Conservation (phyloP, 2,888 invertebrate species). For the Carpatolechia fugitivella region DNA sequence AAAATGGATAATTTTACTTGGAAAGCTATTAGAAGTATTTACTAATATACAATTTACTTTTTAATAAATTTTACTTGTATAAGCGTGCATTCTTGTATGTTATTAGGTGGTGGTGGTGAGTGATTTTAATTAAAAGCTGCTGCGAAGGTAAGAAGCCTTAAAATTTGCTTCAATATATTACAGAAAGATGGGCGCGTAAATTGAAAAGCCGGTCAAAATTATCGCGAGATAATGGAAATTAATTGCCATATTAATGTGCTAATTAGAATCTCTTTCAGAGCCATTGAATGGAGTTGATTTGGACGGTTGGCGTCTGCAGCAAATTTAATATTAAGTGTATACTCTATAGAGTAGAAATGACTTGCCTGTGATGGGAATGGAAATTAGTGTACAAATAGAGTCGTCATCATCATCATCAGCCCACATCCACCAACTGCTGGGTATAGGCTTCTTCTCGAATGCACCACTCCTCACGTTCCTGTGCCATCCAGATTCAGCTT, state of each 20-base stretch:
- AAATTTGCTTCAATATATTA: not conserved
- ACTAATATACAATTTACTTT: not conserved
- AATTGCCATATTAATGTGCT: constrained; percentile 41
- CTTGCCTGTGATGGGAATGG: not conserved
- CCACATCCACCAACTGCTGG: too few species aligned
- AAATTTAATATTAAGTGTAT: not conserved
- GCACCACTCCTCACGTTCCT: too few species aligned
- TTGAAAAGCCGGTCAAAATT: constrained; percentile 23
- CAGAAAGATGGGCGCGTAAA: not conserved
- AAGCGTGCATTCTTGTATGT: not conserved
- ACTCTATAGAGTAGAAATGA: too few species aligned
- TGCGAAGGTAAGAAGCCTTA: not conserved
- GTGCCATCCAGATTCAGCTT: too few species aligned
- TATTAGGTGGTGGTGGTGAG: too few species aligned
- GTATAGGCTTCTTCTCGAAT: too few species aligned
- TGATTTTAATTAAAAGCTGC: constrained; percentile 2
- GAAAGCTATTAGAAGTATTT: constrained; percentile 35
- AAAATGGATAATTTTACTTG: constrained; percentile 33
- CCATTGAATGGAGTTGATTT: constrained; percentile 38
- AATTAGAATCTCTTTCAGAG: constrained; percentile 39
- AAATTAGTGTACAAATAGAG: too few species aligned
- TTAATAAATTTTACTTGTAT: not conserved
- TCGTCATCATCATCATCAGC: too few species aligned
- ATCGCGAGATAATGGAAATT: constrained; percentile 31
- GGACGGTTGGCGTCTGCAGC: constrained; percentile 8